Evolutionary conservation across 2,797 vertebrate genomes (phyloP).

Genomic region (Buphagus erythrorhynchus): DNA sequence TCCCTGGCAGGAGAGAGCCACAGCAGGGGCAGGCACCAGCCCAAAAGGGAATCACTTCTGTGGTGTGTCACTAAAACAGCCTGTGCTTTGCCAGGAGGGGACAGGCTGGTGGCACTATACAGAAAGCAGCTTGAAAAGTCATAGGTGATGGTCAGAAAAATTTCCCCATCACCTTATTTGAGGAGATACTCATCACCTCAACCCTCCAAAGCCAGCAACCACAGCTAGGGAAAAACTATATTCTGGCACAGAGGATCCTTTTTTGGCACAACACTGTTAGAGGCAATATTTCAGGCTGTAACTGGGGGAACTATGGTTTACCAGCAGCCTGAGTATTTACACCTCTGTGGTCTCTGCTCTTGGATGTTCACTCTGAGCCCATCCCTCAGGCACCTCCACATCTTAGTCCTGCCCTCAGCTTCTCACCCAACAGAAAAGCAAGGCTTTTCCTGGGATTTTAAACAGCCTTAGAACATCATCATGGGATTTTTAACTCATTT

Average conservation of each 20-base stretch:
- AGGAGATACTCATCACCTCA: background rate
- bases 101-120: background rate
- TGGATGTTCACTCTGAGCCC: background rate
- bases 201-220: background rate
- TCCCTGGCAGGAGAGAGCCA: background rate
- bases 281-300: background rate
- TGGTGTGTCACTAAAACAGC: background rate
- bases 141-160: background rate
- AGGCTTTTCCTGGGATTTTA: background rate
- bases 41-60: accelerated
- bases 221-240: background rate
- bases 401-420: background rate
- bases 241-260: background rate
- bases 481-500: background rate
- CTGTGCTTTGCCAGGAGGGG: background rate
- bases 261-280: background rate
- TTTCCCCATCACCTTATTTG: background rate
- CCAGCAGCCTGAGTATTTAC: background rate
- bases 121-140: background rate
- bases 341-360: background rate
- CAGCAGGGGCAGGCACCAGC: background rate
- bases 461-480: background rate
- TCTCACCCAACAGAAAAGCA: background rate
- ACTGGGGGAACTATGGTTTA: background rate
- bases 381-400: background rate